These are phyloP conservation scores for Drosophila sturtevanti DNA, from an alignment of 1,140 invertebrate species.

Conservation along the genomic window DNA sequence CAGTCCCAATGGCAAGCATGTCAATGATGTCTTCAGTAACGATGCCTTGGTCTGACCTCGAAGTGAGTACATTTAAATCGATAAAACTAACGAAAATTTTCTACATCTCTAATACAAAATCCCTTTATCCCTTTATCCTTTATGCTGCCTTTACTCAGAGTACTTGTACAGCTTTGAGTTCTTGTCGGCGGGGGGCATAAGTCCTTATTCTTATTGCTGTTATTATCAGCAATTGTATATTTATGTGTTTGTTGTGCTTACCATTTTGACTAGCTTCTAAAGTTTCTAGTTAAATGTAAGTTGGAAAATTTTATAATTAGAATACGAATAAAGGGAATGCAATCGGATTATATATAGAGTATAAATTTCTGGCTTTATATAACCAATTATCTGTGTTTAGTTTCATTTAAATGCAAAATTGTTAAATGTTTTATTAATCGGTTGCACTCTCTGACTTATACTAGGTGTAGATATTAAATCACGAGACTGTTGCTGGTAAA, in stretches of 20 bases:
- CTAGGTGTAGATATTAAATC: not conserved
- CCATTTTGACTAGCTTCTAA: conserved; percentile 70
- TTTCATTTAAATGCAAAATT: too few species aligned
- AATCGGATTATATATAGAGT: too few species aligned
- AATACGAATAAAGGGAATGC: conserved; percentile 18
- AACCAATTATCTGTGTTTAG: too few species aligned
- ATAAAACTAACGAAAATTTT: conserved; percentile 11
- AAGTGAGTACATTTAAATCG: conserved; percentile 59
- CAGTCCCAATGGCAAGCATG: conserved; percentile 71
- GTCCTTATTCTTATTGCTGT: conserved; percentile 39
- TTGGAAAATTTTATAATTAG: conserved; percentile 49
- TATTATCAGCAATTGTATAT: conserved; percentile 59
- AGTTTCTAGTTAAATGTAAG: conserved; percentile 73
- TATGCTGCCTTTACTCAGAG: conserved; percentile 59
- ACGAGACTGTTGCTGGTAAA: too few species aligned
- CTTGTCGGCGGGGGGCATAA: conserved; percentile 61
- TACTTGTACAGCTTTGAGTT: conserved; percentile 74
- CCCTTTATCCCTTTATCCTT: conserved; percentile 32
- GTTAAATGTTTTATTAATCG: too few species aligned
- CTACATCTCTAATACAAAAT: conserved; percentile 32
- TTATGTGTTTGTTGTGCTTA: conserved; percentile 67
- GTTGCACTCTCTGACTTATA: not conserved
- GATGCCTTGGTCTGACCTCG: conserved; percentile 79
- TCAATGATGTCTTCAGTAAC: conserved; percentile 81
- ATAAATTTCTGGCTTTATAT: too few species aligned